Evolutionary conservation across 2,888 invertebrate species (phyloP), one percentile per base, ranked within the genome.

Genomic region (Bedellia somnulentella): DNA sequence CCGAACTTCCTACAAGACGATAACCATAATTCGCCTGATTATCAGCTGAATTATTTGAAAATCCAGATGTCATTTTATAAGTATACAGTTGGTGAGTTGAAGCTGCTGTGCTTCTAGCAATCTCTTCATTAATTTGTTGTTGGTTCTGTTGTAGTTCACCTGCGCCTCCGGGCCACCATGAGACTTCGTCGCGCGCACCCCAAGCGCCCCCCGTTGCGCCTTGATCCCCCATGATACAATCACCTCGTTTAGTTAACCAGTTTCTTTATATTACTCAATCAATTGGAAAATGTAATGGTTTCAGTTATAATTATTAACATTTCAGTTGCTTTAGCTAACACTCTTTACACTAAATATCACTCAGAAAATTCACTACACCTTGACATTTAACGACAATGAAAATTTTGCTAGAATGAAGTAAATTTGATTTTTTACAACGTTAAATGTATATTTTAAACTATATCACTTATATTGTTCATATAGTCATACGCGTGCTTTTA

Each of bases 41-140:
- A 70, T 80, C 52, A 71, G 79, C 70, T 80, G 80, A 55, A 80
- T 83, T 64, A 81, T 83, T 68, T 49, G 87, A 82, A 79, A 89
- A 89, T 60, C 86, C 87, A 60, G 86, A 85, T 50, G 88, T 85
- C 88, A 90, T 89, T 80, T 89, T 90, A 64, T 90, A 90, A 39
- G 86, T 85, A 60, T 89, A 89, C 45, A 89, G 78, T 64, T 89
- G 89, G 56, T 88, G 88, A 49, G 77, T 71, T 38, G 78, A 52
- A 32, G 68, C 55, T 14, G 70, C 66, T 35, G 70, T 68, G 37
- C 67, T 71, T 39, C 68, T 57, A 23, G 73, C 70, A 27, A 71
- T 66, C 36, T 73, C 71, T 37, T 76, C 75, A 53, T 68, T 67
- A 44, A 71, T 44, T 55, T 73, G 73, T 57, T 70, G 71, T 58